Evolutionary conservation across 2,797 vertebrate species (phyloP), one percentile per base, ranked within the genome.

Genomic region (Melanogrammus aeglefinus): DNA sequence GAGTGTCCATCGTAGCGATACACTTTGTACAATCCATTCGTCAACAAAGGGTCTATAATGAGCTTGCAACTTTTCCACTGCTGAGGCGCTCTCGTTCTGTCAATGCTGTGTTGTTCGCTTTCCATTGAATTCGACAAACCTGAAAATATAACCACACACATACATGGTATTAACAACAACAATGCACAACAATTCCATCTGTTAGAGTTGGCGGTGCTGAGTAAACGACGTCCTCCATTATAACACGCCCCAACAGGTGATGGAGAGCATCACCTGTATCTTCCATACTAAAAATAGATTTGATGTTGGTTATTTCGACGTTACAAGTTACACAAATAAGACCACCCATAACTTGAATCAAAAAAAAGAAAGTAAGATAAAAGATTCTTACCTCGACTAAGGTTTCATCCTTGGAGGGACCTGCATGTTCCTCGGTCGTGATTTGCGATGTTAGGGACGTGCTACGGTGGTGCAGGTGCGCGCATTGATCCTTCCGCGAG

Each of bases 51-150:
- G 93, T 99, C 97, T 89, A 97, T 96, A 82, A 99, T 95, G 94
- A 99, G 93, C 93, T 97, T 98, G 94, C 95, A 98, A 94, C 96
- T 96, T 93, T 90, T 97, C 97, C 97, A 98, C 86, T 93, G 93
- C 85, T 95, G 95, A 88, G 94, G 94, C 82, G 90, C 94, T 80
- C 94, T 96, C 91, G 96, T 95, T 92, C 92, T 96, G 82, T 89
- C 87, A 79, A 79, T 72, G 89, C 90, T 91, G 87, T 86, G 93
- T 88, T 92, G 95, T 85, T 94, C 96, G 94, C 95, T 96, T 95
- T 99, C 98, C 97, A 97, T 98, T 86, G 97, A 97, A 96, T 97
- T 97, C 86, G 93, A n/a, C 95, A 96, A 94, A 94, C 94, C 97
- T 97, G 84, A 81, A 90, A 0, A 41, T 0, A 41, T 44, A 24